Conservation (phyloP, 2,113 vertebrate species). For the Anoura caudifer region DNA sequence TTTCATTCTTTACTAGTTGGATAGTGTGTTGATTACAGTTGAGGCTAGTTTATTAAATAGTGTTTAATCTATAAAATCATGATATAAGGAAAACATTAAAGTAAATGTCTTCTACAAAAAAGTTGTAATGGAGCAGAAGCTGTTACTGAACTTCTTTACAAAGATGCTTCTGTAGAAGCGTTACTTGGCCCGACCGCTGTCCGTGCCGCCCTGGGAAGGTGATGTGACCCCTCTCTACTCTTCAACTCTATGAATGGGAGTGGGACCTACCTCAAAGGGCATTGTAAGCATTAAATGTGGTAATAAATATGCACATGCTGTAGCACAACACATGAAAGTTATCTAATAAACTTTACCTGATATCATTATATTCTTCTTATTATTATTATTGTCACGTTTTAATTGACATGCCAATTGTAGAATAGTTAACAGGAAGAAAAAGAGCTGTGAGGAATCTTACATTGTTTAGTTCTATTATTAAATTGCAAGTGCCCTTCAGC, state of each 20-base stretch:
- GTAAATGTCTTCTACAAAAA: neutral
- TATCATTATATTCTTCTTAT: neutral
- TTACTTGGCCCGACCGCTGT: neutral
- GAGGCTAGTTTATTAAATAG: neutral
- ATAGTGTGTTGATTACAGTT: neutral
- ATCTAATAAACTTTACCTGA: neutral
- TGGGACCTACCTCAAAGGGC: neutral
- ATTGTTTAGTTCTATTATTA: neutral
- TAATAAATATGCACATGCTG: neutral
- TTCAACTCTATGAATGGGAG: neutral
- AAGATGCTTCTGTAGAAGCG: neutral
- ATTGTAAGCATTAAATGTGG: neutral
- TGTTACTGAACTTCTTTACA: conserved; percentile 11
- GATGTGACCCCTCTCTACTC: neutral
- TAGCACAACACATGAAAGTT: neutral
- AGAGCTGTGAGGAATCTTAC: neutral
- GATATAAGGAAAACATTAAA: neutral
- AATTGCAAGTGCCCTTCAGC: neutral
- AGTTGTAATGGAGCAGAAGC: neutral
- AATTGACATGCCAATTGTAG: neutral
- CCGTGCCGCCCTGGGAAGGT: neutral
- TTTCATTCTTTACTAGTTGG: neutral
- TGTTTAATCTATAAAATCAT: conserved; percentile 9
- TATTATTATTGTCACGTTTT: neutral
- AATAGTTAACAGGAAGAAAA: conserved; percentile 7